A percentile compares a stretch with the other conserved stretches of the same genome.
These are phyloP conservation scores for Botia almorhae DNA, from an alignment of 2,797 vertebrate genomes.

Conservation along the genomic window DNA sequence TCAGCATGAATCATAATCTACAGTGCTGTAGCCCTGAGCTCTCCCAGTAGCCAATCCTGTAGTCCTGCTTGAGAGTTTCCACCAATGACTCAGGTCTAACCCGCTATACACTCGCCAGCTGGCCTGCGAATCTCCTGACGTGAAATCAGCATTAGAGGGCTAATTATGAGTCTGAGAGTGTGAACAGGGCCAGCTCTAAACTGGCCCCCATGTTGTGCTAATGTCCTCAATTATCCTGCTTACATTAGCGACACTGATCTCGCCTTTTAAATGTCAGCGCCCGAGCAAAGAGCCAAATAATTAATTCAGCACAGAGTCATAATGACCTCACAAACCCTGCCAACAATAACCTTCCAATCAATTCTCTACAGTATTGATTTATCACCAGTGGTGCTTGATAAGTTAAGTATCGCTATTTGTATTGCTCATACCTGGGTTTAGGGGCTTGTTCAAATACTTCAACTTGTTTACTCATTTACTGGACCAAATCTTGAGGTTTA, in stretches of 20 bases:
- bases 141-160: constrained; percentile 24
- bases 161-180: constrained; percentile 44
- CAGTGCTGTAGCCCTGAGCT: too few species aligned
- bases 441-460: background rate
- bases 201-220: constrained; percentile 26
- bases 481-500: background rate
- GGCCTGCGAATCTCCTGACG: constrained; percentile 53
- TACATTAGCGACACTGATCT: constrained; percentile 47
- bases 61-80: background rate
- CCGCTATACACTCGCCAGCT: constrained; percentile 45
- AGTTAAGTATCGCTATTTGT: background rate
- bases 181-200: constrained; percentile 39
- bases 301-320: constrained; percentile 14
- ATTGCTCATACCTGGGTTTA: background rate
- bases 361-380: background rate
- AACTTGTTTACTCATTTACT: background rate
- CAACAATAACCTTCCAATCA: constrained; percentile 21
- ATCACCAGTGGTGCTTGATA: background rate
- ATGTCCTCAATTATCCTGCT: constrained; percentile 33
- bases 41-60: too few species aligned
- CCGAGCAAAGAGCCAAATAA: constrained; percentile 29
- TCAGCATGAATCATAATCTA: too few species aligned
- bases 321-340: constrained; percentile 20
- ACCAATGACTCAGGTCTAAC: constrained; percentile 30
- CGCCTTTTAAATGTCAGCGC: constrained; percentile 51